Evolutionary conservation across 2,888 invertebrate species (phyloP).

Genomic region (Linnaemya tessellans): DNA sequence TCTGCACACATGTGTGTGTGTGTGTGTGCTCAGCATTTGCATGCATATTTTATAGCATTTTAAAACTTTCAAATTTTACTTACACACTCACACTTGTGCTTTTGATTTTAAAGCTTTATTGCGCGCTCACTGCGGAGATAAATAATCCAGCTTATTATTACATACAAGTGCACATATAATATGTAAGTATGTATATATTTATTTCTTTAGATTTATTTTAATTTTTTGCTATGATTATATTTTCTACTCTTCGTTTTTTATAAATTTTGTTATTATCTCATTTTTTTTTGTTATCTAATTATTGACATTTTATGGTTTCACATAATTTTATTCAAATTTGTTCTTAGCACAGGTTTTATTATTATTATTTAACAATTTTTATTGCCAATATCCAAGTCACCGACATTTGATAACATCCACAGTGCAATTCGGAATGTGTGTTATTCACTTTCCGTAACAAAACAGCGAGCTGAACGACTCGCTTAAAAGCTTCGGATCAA

Average conservation of each 20-base stretch:
- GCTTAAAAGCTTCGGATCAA: conserved; percentile 59
- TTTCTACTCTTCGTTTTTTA: neutral
- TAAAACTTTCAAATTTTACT: conserved; percentile 1
- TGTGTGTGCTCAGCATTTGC: too few relatives aligned
- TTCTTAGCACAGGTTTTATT: neutral
- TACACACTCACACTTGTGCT: neutral
- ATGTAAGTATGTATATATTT: neutral
- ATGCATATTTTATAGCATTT: neutral
- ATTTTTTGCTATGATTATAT: conserved; percentile 6
- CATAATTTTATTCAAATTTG: neutral
- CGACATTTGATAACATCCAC: neutral
- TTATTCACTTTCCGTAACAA: conserved; percentile 47
- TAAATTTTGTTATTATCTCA: too few relatives aligned
- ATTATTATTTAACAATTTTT: conserved; percentile 2
- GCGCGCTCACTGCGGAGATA: conserved; percentile 10
- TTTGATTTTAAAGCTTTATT: conserved; percentile 34
- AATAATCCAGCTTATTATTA: neutral
- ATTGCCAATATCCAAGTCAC: neutral
- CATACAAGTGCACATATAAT: neutral
- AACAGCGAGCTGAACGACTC: conserved; percentile 42
- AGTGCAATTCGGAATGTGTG: neutral
- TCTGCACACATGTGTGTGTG: too few relatives aligned
- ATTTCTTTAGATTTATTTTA: neutral
- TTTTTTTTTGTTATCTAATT: neutral
- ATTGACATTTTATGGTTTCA: neutral